Base-by-base conservation (phyloP, 2,113 vertebrate genomes). In the Thamnaconus septentrionalis region DNA sequence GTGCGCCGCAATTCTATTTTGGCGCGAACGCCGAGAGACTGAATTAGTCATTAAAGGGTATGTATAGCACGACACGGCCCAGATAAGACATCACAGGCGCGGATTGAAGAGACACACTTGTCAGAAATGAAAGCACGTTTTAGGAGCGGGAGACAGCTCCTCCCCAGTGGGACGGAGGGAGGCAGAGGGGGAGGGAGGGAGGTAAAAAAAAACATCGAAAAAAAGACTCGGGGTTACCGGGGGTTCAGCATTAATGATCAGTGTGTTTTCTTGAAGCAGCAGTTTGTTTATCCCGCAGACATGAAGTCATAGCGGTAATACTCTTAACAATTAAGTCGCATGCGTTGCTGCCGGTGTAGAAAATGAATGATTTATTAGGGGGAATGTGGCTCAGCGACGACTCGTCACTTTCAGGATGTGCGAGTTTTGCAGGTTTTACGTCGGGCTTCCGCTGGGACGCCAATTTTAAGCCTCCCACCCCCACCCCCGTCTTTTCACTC, bases 1-100 rank as follows among this genome's bases (percentile, higher is more conserved):
- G 64, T 77, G 76, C 78, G 81, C 83, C 18, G 18, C 2, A 2
- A 76, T 81, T 84, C 85, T 85, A 89, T 85, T 90, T 89, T 79
- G 44, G 85, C 76, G 54, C 70, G 43, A 64, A 82, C 81, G 80
- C 79, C 72, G 65, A 83, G 79, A 83, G 80, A 81, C 81, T 79
- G 85, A 88, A 88, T 87, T 84, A 88, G 84, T 87, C 79, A 89
- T 90, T 86, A 88, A 91, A 87, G 82, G 71, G 69, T 80, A 81
- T 76, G 76, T 83, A 84, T 81, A 78, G 71, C 71, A 73, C 73
- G 69, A 86, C 85, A 81, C 88, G 88, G 80, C 89, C 90, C 86
- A 90, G 89, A 89, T 88, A 88, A 87, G 62, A 84, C 81, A 87
- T 88, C 85, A 87, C 56, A 84, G 59, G 67, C 61, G 66, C 59